Conservation (phyloP, 1,140 invertebrate species). For the Holotrichia oblita region DNA sequence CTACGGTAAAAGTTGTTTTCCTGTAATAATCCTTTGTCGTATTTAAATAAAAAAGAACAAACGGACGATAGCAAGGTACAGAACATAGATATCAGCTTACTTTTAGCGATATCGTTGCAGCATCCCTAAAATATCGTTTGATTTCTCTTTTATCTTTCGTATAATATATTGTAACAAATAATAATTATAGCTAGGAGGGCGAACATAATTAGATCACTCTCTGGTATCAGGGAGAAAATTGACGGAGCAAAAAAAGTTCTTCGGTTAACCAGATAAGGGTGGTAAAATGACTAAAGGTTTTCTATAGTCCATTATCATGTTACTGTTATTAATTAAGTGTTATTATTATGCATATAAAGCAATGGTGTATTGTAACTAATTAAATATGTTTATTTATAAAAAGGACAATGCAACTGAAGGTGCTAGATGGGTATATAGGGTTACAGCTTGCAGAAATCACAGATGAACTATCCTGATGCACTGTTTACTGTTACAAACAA, state of each 20-base stretch:
- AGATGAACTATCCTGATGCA: no score
- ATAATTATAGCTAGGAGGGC: background rate
- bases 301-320: background rate
- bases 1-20: background rate
- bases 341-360: background rate
- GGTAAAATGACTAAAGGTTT: background rate
- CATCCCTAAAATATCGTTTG: background rate
- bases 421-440: no score
- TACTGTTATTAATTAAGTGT: conserved; percentile 2
- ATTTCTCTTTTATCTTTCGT: background rate
- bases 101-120: background rate
- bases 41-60: background rate
- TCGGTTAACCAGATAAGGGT: background rate
- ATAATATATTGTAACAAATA: background rate
- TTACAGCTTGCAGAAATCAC: no score
- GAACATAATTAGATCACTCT: conserved; percentile 1
- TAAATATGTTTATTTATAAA: no score
- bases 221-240: conserved; percentile 16
- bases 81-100: background rate
- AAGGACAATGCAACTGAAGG: no score
- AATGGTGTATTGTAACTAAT: background rate
- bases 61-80: background rate
- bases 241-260: background rate
- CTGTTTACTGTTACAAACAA: no score
- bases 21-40: background rate